phyloP scores from a whole-genome alignment of 2,797 vertebrate genomes.

The Cygnus olor region DNA sequence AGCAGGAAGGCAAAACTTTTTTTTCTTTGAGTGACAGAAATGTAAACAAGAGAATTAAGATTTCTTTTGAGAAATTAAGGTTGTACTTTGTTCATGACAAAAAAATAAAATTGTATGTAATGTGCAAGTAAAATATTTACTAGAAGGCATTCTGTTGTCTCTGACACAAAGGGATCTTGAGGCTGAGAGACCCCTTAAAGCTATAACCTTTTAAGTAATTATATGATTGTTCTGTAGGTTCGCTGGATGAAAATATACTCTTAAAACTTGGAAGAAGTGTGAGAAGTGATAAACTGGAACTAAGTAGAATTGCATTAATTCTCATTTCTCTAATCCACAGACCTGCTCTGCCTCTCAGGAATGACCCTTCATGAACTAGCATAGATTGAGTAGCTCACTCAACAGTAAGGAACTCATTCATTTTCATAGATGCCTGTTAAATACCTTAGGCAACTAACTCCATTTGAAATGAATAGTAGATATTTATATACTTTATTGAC shows the following conservation, averaged over 20 bases:
- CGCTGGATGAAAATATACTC: background rate
- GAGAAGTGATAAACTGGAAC: background rate
- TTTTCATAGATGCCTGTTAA: background rate
- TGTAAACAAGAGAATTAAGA: slow-evolving; percentile 69
- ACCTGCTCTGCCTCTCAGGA: background rate
- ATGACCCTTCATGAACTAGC: background rate
- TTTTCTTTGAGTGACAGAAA: slow-evolving; percentile 52
- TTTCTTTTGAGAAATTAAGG: slow-evolving; percentile 55
- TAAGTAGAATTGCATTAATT: background rate
- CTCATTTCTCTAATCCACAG: background rate
- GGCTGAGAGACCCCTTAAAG: slow-evolving; percentile 33
- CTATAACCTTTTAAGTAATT: slow-evolving; percentile 39
- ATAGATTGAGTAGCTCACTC: background rate
- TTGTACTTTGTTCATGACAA: slow-evolving; percentile 47
- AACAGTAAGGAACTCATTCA: background rate
- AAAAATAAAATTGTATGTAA: background rate
- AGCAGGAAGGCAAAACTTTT: slow-evolving; percentile 24
- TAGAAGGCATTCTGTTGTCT: slow-evolving; percentile 23
- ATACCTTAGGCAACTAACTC: background rate
- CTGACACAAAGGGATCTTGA: slow-evolving; percentile 5
- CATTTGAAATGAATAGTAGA: background rate
- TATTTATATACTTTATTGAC: background rate
- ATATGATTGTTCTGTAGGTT: background rate
- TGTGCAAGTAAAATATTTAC: slow-evolving; percentile 42
- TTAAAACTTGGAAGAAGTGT: slow-evolving; percentile 33